These are phyloP conservation scores for Lepisosteus oculatus DNA, from an alignment of 2,113 vertebrate species.

Conservation along the genomic window DNA sequence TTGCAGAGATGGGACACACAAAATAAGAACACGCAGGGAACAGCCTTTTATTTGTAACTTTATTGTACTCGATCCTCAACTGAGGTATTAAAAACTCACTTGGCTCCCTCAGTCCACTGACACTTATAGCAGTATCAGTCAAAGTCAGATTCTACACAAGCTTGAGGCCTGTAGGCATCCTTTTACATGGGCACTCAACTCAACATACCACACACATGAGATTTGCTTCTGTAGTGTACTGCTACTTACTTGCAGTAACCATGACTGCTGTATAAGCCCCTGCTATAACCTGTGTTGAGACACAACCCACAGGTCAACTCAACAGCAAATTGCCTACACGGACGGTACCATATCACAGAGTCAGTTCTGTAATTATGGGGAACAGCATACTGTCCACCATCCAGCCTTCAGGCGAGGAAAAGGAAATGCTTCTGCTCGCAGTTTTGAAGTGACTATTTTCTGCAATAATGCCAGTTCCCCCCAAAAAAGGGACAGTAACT, in stretches of 20 bases:
- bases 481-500: too few relatives aligned
- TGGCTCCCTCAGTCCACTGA: slow-evolving; percentile 24
- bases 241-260: background rate
- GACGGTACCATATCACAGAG: background rate
- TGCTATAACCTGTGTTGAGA: too few relatives aligned
- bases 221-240: background rate
- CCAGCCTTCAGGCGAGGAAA: background rate
- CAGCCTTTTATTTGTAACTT: slow-evolving; percentile 19
- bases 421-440: background rate
- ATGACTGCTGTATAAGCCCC: too few relatives aligned
- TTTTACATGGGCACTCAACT: slow-evolving; percentile 19
- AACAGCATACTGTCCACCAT: background rate
- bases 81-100: slow-evolving; percentile 46
- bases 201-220: slow-evolving; percentile 6
- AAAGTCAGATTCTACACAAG: slow-evolving; percentile 16
- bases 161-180: slow-evolving; percentile 15
- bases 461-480: too few relatives aligned
- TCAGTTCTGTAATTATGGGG: background rate
- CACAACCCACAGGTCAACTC: too few relatives aligned
- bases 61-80: slow-evolving; percentile 47
- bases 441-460: background rate
- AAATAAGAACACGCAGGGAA: too few relatives aligned
- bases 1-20: too few relatives aligned
- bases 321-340: too few relatives aligned
- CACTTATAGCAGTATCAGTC: slow-evolving; percentile 26